Conservation (phyloP, 1,140 invertebrate species). For the Agrilus planipennis region DNA sequence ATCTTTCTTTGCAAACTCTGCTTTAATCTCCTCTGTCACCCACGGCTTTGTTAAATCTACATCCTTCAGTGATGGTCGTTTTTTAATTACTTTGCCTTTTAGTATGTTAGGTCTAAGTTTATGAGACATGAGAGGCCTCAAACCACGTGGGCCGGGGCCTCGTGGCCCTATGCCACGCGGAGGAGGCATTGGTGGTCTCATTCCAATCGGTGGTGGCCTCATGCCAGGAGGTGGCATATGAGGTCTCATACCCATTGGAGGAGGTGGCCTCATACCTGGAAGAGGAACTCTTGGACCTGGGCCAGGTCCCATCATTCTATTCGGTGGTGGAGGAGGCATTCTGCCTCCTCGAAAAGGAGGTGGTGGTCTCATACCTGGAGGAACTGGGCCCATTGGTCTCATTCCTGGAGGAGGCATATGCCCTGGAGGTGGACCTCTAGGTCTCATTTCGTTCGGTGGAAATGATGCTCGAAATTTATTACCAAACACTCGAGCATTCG, state of each 20-base stretch:
- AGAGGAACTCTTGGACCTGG: slow-evolving; percentile 1
- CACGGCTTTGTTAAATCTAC: slow-evolving; percentile 30
- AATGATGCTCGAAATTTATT: slow-evolving; percentile 13
- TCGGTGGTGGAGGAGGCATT: slow-evolving; percentile 1
- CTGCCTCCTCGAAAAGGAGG: slow-evolving; percentile 12
- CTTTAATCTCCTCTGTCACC: slow-evolving; percentile 28
- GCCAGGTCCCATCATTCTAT: slow-evolving; percentile 16
- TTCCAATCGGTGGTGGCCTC: slow-evolving; percentile 18
- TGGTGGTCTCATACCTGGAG: slow-evolving; percentile 14
- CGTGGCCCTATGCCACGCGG: slow-evolving; percentile 6
- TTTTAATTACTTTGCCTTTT: slow-evolving; percentile 25
- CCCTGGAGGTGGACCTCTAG: slow-evolving; percentile 2
- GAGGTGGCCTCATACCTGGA: slow-evolving; percentile 15
- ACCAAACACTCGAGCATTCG: slow-evolving; percentile 14
- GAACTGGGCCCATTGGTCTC: slow-evolving; percentile 10
- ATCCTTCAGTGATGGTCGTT: slow-evolving; percentile 19
- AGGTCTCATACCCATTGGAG: slow-evolving; percentile 17
- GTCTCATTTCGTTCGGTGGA: slow-evolving; percentile 8
- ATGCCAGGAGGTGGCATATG: slow-evolving; percentile 22
- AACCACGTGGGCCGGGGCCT: slow-evolving; percentile 17
- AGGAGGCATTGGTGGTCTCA: slow-evolving; percentile 12
- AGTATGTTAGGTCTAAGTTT: slow-evolving; percentile 13
- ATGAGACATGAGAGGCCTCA: slow-evolving; percentile 9
- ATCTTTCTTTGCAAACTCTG: slow-evolving; percentile 30
- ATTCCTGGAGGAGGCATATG: slow-evolving; percentile 6